phyloP scores from a whole-genome alignment of 2,113 vertebrate species.

The Fulmarus glacialis region DNA sequence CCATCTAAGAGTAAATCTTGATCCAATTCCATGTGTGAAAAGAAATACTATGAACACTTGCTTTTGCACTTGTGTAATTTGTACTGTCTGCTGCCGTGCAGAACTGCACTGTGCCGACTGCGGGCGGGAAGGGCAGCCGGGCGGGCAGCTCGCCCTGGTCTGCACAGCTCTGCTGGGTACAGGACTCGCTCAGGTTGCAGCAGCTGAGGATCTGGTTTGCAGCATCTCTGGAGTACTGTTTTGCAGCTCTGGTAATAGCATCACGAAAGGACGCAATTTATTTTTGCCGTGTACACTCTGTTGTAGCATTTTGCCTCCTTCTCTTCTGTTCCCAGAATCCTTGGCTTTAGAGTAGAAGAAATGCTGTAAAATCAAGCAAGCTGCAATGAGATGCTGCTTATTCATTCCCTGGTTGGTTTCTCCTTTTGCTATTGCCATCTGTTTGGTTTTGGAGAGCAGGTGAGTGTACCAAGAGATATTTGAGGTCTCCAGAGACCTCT shows the following conservation, averaged over 20 bases:
- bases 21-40: not conserved
- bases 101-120: fast-evolving
- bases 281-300: not conserved
- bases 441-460: not conserved
- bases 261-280: not conserved
- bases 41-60: not conserved
- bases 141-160: not conserved
- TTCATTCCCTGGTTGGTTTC: not conserved
- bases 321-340: not conserved
- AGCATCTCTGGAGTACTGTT: not conserved
- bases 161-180: not conserved
- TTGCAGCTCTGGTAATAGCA: not conserved
- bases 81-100: not conserved
- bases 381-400: not conserved
- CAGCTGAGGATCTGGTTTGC: not conserved
- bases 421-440: not conserved
- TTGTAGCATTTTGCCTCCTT: not conserved
- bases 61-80: not conserved
- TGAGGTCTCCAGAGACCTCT: not conserved
- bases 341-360: not conserved
- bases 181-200: not conserved
- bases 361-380: not conserved
- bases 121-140: fast-evolving
- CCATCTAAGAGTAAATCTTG: not conserved
- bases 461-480: not conserved